phyloP scores from a whole-genome alignment of 2,797 vertebrate genomes.

The Alfaro cultratus region DNA sequence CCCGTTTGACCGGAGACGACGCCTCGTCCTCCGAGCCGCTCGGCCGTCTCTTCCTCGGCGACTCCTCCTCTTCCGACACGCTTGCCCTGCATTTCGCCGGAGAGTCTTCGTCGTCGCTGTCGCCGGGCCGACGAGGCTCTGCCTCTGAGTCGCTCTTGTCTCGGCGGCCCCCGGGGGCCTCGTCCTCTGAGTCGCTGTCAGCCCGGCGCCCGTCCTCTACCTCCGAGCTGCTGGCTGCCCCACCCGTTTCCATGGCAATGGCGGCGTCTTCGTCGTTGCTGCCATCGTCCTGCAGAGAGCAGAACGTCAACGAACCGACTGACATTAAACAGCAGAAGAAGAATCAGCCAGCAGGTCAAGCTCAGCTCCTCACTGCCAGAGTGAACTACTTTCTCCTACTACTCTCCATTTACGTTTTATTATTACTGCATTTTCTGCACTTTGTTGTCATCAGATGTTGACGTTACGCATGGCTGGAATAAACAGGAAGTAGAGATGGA shows the following conservation, averaged over 20 bases:
- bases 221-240: conserved; percentile 68
- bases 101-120: conserved; percentile 75
- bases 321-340: not conserved
- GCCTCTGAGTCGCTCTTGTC: conserved; percentile 83
- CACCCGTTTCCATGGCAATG: conserved; percentile 51
- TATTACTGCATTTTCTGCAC: not conserved
- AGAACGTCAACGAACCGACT: not conserved
- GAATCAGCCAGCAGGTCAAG: not conserved
- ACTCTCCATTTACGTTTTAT: not conserved
- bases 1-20: not conserved
- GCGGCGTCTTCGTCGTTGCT: conserved; percentile 84
- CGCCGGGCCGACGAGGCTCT: conserved; percentile 65
- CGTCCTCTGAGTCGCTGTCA: conserved; percentile 81
- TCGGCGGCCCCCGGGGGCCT: conserved; percentile 1
- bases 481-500: too few species aligned
- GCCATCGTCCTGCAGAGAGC: conserved; percentile 84
- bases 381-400: not conserved
- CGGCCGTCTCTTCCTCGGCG: conserved; percentile 51
- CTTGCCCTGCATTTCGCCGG: conserved; percentile 76
- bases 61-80: conserved; percentile 68
- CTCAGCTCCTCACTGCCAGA: too few species aligned
- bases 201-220: conserved; percentile 65
- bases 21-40: conserved; percentile 82
- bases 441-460: too few species aligned
- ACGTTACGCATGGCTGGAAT: too few species aligned